phyloP scores from a whole-genome alignment of 2,888 invertebrate genomes.

The Ophioninae sp. region DNA sequence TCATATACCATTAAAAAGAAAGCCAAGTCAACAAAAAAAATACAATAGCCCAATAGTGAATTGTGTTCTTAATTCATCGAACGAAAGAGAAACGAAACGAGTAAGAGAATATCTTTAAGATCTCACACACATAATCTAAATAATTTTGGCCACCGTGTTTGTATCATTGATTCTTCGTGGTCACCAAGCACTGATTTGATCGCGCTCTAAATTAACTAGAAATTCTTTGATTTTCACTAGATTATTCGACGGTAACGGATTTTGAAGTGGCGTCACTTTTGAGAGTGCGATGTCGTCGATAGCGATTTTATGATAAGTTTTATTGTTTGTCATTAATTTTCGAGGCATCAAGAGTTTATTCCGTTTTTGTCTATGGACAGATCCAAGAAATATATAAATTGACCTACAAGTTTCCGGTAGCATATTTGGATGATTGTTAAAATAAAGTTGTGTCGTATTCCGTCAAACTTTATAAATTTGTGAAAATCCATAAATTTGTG shows the following conservation, averaged over 20 bases:
- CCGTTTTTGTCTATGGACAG: neutral
- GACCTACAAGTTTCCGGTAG: neutral
- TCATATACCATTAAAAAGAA: conserved; percentile 31
- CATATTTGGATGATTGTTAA: neutral
- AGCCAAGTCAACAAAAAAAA: conserved; percentile 23
- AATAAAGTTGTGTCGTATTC: neutral
- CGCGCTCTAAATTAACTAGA: neutral
- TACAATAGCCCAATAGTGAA: conserved; percentile 55
- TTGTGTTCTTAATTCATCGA: conserved; percentile 45
- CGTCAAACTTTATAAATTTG: no score
- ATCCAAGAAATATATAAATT: neutral
- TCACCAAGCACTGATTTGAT: neutral
- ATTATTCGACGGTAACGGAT: neutral
- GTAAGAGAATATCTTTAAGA: no score
- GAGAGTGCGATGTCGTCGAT: neutral
- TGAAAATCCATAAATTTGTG: no score
- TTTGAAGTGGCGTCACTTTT: neutral
- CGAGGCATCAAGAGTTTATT: neutral
- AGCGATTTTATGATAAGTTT: neutral
- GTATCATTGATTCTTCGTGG: conserved; percentile 52
- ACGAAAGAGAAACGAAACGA: neutral
- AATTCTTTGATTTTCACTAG: neutral
- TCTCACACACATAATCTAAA: conserved; percentile 27
- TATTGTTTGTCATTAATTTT: neutral
- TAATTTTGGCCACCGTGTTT: conserved; percentile 55